These are phyloP conservation scores for Amorpha juglandis DNA, from an alignment of 2,888 invertebrate species.

Conservation along the genomic window DNA sequence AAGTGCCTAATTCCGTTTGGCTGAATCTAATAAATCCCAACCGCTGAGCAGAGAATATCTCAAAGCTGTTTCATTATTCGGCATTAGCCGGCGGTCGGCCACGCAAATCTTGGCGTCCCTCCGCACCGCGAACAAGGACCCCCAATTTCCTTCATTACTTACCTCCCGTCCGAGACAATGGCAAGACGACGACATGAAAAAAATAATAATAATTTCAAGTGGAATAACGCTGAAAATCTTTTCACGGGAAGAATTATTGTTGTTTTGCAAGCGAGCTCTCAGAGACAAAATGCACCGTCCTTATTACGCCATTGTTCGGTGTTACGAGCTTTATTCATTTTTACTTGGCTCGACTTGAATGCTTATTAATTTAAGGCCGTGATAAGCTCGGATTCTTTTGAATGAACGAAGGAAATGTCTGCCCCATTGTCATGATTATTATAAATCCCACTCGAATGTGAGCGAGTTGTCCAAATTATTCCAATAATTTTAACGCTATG, in stretches of 20 bases:
- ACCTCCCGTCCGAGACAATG: constrained; percentile 83
- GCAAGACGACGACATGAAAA: constrained; percentile 82
- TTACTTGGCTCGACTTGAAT: constrained; percentile 85
- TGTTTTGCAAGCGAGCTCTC: constrained; percentile 83
- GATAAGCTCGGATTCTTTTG: constrained; percentile 83
- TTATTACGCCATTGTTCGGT: constrained; percentile 83
- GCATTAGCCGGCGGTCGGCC: constrained; percentile 79
- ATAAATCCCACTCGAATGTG: constrained; percentile 68
- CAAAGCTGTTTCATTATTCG: constrained; percentile 81
- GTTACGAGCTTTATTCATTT: constrained; percentile 84
- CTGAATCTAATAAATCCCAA: constrained; percentile 77
- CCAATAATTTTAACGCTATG: constrained; percentile 35
- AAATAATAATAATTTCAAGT: constrained; percentile 83
- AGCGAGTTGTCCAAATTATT: constrained; percentile 43
- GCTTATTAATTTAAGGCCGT: constrained; percentile 84
- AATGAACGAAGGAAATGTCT: constrained; percentile 79
- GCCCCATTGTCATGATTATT: constrained; percentile 78
- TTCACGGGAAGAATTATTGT: constrained; percentile 84
- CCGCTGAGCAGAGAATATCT: constrained; percentile 71
- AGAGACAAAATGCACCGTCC: constrained; percentile 84
- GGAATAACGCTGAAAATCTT: constrained; percentile 84
- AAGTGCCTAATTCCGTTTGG: constrained; percentile 71
- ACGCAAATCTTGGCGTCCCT: constrained; percentile 80
- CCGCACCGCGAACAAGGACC: constrained; percentile 68
- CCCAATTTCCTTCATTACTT: constrained; percentile 84